These are phyloP conservation scores for Ornithorhynchus anatinus DNA, from an alignment of 2,113 vertebrate genomes.

Conservation along the genomic window DNA sequence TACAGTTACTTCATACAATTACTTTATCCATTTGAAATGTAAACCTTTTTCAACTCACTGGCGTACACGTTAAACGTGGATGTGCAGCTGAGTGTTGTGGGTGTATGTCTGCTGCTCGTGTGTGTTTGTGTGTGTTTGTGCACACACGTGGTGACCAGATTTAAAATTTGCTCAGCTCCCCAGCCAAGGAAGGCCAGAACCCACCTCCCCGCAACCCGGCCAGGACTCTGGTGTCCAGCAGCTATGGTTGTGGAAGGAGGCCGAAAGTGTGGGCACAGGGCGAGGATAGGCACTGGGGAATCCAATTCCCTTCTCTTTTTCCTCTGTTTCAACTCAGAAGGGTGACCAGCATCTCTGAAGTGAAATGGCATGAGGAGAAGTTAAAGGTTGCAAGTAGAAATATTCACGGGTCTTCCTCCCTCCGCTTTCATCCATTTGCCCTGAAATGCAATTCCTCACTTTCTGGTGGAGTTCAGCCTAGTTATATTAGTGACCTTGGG, in stretches of 20 bases:
- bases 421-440: neutral
- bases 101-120: neutral
- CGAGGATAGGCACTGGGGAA: too few relatives aligned
- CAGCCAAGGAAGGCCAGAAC: too few relatives aligned
- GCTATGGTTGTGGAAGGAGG: too few relatives aligned
- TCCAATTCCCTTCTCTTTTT: too few relatives aligned
- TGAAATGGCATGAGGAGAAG: neutral
- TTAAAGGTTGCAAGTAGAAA: neutral
- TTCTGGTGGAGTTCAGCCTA: conserved; percentile 7
- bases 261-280: too few relatives aligned
- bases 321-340: neutral
- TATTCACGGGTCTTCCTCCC: neutral
- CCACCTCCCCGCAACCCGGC: too few relatives aligned
- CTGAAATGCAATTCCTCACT: neutral
- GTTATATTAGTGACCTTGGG: conserved; percentile 11
- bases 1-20: conserved; percentile 62
- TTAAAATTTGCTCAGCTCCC: too few relatives aligned
- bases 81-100: conserved; percentile 31
- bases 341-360: neutral
- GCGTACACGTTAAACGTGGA: conserved; percentile 14
- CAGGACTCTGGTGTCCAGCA: too few relatives aligned
- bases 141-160: neutral
- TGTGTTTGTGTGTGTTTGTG: neutral
- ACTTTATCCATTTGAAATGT: conserved; percentile 66
- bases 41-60: conserved; percentile 67